Evolutionary conservation across 2,888 invertebrate species (phyloP).

Genomic region (Harpagoxenus sublaevis): DNA sequence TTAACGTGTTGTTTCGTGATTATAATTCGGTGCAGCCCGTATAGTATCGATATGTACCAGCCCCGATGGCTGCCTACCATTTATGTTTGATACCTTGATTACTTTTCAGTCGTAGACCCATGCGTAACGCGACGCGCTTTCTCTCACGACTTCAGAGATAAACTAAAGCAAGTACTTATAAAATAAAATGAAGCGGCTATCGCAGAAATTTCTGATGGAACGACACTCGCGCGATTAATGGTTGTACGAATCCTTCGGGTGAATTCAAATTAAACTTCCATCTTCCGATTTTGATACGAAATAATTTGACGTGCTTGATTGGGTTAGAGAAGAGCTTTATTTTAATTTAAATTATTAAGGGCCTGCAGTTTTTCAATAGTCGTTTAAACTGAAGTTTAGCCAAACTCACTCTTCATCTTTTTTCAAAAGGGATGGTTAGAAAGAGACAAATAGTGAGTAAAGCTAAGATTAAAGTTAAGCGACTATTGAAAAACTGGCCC

Average conservation of each 20-base stretch:
- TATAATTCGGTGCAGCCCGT: constrained; percentile 30
- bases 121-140: not conserved
- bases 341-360: not conserved
- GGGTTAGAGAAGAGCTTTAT: not conserved
- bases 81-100: not conserved
- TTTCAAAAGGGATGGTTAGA: too few relatives aligned
- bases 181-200: not conserved
- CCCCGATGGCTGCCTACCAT: not conserved
- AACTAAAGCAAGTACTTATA: not conserved
- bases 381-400: too few relatives aligned
- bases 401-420: too few relatives aligned
- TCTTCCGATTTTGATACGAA: not conserved
- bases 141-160: not conserved
- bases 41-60: not conserved
- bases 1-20: constrained; percentile 64
- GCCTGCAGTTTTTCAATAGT: too few relatives aligned
- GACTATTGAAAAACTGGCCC: too few relatives aligned
- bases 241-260: not conserved
- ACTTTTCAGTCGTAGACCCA: not conserved
- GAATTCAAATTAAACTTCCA: not conserved
- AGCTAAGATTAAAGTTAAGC: too few relatives aligned
- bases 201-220: not conserved
- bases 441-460: too few relatives aligned
- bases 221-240: too few relatives aligned
- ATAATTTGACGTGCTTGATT: not conserved